phyloP scores from a whole-genome alignment of 2,797 vertebrate genomes.

The Artibeus jamaicensis region DNA sequence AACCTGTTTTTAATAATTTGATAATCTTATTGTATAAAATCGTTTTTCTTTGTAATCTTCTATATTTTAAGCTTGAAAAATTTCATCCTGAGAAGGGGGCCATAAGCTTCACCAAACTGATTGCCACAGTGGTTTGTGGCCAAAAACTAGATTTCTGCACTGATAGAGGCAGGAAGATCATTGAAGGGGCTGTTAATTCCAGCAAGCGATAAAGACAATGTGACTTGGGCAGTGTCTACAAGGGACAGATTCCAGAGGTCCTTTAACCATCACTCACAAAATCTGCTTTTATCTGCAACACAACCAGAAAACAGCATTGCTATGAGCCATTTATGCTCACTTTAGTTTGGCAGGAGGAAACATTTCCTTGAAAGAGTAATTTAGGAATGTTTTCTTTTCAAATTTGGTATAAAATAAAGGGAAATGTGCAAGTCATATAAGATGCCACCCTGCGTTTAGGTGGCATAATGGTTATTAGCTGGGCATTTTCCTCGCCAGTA shows the following conservation, averaged over 20 bases:
- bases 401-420: background rate
- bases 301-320: background rate
- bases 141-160: background rate
- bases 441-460: background rate
- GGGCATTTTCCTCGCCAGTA: slow-evolving; percentile 36
- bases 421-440: background rate
- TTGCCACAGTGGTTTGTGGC: background rate
- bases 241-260: background rate
- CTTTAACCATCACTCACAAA: background rate
- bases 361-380: slow-evolving; percentile 50
- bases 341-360: slow-evolving; percentile 31
- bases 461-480: background rate
- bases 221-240: background rate
- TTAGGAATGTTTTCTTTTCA: slow-evolving; percentile 41
- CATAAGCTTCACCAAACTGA: background rate
- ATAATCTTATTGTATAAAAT: background rate
- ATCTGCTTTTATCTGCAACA: slow-evolving; percentile 39
- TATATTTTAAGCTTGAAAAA: background rate
- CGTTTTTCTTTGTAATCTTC: slow-evolving; percentile 7
- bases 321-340: background rate
- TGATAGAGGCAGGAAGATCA: background rate
- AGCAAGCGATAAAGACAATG: background rate
- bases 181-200: slow-evolving; percentile 4
- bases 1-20: background rate
- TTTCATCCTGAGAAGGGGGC: background rate